Evolutionary conservation across 2,888 invertebrate species (phyloP).

Genomic region (Podabrus alpinus): DNA sequence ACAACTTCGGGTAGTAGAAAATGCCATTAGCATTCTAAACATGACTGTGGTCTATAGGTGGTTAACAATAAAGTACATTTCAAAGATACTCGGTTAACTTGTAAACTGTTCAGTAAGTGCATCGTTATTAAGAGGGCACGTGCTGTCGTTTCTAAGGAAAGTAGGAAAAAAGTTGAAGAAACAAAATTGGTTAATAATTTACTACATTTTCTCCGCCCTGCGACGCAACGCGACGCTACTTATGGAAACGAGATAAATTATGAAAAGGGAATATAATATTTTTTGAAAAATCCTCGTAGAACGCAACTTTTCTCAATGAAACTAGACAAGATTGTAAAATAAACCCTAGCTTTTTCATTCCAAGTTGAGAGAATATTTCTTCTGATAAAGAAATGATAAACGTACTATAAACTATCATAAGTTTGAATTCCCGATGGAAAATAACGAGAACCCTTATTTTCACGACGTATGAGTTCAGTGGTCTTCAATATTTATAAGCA

Average conservation of each 20-base stretch:
- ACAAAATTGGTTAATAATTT: neutral
- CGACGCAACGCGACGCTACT: too few species aligned
- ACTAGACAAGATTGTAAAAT: neutral
- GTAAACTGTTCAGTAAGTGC: neutral
- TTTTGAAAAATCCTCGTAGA: neutral
- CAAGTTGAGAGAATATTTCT: neutral
- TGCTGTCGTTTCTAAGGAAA: neutral
- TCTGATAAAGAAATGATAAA: neutral
- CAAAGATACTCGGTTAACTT: neutral
- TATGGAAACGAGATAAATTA: neutral
- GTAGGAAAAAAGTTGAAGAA: neutral
- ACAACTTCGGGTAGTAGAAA: neutral
- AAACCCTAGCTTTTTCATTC: neutral
- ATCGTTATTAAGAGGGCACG: neutral
- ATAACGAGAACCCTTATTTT: neutral
- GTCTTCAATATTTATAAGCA: neutral
- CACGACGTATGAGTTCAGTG: neutral
- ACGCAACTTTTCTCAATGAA: neutral
- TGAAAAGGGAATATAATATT: neutral
- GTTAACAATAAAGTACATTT: slow-evolving; percentile 2
- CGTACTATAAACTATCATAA: neutral
- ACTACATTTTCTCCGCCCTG: neutral
- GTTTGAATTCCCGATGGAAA: neutral
- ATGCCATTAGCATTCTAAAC: neutral
- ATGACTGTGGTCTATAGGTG: neutral